Evolutionary conservation across 2,113 vertebrate genomes (phyloP).

Genomic region (Odocoileus virginianus): DNA sequence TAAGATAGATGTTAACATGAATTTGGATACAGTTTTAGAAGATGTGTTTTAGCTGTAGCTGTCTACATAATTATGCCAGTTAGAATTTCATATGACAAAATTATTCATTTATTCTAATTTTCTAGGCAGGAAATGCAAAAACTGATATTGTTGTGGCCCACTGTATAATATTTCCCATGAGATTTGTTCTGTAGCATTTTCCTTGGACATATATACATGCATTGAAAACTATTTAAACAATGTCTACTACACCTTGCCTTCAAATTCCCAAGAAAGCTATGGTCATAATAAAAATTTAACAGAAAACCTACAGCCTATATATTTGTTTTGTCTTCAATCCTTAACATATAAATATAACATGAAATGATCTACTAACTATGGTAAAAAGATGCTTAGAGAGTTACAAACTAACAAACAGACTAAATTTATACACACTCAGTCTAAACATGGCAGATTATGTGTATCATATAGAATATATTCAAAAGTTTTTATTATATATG

Average conservation of each 20-base stretch:
- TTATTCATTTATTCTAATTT: background rate
- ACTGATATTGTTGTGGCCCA: background rate
- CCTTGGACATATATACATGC: background rate
- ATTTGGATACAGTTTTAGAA: background rate
- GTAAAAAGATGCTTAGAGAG: background rate
- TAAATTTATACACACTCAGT: background rate
- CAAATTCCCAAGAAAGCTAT: background rate
- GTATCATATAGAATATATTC: background rate
- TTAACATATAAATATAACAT: background rate
- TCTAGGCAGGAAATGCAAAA: background rate
- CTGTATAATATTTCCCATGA: background rate
- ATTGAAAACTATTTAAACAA: background rate
- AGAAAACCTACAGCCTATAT: background rate
- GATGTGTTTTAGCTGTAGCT: background rate
- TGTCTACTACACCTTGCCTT: background rate
- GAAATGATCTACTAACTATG: background rate
- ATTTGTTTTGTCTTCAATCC: background rate
- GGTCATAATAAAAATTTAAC: background rate
- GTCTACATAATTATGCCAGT: background rate
- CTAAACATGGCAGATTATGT: background rate
- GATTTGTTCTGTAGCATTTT: background rate
- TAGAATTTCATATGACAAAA: conserved; percentile 7
- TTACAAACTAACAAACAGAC: background rate
- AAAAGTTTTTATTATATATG: background rate
- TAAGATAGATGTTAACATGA: conserved; percentile 25